These are phyloP conservation scores for Marmota monax DNA, from an alignment of 2,113 vertebrate species.

Conservation along the genomic window DNA sequence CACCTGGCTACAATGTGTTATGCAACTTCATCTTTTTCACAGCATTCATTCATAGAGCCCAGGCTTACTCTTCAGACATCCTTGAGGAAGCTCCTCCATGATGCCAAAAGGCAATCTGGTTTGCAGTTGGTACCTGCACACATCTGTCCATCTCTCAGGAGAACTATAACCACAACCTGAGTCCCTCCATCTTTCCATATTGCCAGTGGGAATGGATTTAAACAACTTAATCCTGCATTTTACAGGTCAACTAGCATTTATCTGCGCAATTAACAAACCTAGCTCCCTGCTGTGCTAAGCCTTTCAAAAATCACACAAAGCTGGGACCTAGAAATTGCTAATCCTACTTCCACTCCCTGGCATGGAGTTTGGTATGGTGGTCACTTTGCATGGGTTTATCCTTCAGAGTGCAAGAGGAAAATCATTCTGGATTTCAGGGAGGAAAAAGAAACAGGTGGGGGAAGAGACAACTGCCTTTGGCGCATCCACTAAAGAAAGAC, in stretches of 20 bases:
- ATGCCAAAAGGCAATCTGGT: background rate
- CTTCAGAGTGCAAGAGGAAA: background rate
- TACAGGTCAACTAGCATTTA: constrained; percentile 60
- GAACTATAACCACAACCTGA: background rate
- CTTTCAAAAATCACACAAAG: constrained; percentile 1
- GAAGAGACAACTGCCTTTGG: background rate
- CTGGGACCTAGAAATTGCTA: background rate
- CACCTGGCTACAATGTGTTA: background rate
- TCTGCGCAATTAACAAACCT: constrained; percentile 55
- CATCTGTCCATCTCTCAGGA: background rate
- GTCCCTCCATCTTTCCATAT: background rate
- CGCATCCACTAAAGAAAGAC: background rate
- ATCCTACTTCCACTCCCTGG: background rate
- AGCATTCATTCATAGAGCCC: background rate
- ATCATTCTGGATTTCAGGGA: background rate
- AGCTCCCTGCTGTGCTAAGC: constrained; percentile 28
- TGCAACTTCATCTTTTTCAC: background rate
- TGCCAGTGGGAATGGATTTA: background rate
- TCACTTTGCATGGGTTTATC: background rate
- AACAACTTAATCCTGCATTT: constrained; percentile 53
- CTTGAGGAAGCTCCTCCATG: background rate
- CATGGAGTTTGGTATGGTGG: background rate
- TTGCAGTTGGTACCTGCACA: background rate
- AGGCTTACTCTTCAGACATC: background rate
- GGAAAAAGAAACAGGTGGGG: background rate